Conservation (phyloP, 1,140 invertebrate species). For the Antheraea pernyi region DNA sequence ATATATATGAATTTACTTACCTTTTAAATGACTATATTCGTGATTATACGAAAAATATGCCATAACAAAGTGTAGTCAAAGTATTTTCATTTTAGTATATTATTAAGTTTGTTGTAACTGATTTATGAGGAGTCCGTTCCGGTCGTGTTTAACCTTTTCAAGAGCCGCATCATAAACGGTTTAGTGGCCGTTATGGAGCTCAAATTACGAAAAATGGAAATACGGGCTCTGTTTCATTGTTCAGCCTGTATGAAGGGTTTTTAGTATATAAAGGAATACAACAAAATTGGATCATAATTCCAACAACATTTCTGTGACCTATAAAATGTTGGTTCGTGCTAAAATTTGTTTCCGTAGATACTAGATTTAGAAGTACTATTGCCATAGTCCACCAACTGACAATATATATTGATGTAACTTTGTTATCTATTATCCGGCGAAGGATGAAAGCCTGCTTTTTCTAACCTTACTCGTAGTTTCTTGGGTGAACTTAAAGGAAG, state of each 20-base stretch:
- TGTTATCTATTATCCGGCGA: slow-evolving; percentile 26
- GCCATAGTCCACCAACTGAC: slow-evolving; percentile 4
- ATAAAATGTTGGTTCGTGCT: slow-evolving; percentile 46
- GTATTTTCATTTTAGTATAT: slow-evolving; percentile 40
- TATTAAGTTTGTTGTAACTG: slow-evolving; percentile 39
- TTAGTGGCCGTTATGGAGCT: slow-evolving; percentile 59
- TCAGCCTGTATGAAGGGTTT: slow-evolving; percentile 63
- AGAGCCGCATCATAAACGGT: slow-evolving; percentile 65
- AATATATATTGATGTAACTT: slow-evolving; percentile 30
- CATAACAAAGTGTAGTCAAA: slow-evolving; percentile 9
- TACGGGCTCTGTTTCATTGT: slow-evolving; percentile 48
- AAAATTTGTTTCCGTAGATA: slow-evolving; percentile 49
- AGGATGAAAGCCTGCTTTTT: slow-evolving; percentile 24
- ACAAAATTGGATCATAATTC: slow-evolving; percentile 58
- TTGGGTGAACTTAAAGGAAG: slow-evolving; percentile 20
- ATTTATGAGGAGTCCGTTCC: slow-evolving; percentile 45
- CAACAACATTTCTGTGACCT: slow-evolving; percentile 68
- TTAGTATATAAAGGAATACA: slow-evolving; percentile 59
- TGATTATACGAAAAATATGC: background rate
- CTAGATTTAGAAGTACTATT: slow-evolving; percentile 25
- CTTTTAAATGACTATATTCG: no score
- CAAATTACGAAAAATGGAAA: slow-evolving; percentile 61
- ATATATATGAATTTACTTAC: no score
- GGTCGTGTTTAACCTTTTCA: slow-evolving; percentile 56
- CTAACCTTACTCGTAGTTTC: slow-evolving; percentile 21